phyloP scores from a whole-genome alignment of 2,797 vertebrate species.

The Gephyroberyx darwinii region DNA sequence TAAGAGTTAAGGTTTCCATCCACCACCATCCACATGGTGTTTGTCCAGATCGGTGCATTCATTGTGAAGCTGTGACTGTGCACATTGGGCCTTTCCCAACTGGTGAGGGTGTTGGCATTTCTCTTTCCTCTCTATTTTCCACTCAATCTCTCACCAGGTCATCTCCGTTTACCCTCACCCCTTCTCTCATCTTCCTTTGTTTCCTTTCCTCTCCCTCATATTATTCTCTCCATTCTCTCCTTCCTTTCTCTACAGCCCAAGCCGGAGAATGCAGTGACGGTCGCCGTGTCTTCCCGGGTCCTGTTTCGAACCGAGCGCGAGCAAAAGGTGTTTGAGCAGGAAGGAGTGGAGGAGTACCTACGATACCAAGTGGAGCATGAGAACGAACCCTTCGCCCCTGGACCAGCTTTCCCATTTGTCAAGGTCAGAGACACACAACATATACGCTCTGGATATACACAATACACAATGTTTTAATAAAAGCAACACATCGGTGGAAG shows the following conservation, averaged over 20 bases:
- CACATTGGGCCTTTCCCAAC: no score
- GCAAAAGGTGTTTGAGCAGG: constrained; percentile 89
- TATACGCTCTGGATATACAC: no score
- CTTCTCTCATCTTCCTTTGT: neutral
- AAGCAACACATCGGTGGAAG: no score
- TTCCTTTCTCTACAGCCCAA: constrained; percentile 84
- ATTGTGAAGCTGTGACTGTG: neutral
- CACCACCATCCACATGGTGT: no score
- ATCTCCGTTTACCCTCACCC: neutral
- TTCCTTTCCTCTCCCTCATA: neutral
- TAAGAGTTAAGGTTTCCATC: no score
- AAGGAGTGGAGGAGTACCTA: constrained; percentile 94
- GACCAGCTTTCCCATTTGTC: constrained; percentile 94
- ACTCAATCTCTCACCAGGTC: neutral
- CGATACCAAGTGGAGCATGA: constrained; percentile 94
- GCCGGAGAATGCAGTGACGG: constrained; percentile 93
- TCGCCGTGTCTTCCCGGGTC: constrained; percentile 93
- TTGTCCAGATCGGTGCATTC: neutral
- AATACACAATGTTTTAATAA: no score
- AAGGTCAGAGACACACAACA: constrained; percentile 81
- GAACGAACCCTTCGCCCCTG: constrained; percentile 92
- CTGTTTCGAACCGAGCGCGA: constrained; percentile 95
- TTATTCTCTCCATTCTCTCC: neutral
- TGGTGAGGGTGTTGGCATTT: neutral
- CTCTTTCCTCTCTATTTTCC: constrained; percentile 7